Conservation (phyloP, 92 coral and sea anemone genomes). For the Porites lobata region DNA sequence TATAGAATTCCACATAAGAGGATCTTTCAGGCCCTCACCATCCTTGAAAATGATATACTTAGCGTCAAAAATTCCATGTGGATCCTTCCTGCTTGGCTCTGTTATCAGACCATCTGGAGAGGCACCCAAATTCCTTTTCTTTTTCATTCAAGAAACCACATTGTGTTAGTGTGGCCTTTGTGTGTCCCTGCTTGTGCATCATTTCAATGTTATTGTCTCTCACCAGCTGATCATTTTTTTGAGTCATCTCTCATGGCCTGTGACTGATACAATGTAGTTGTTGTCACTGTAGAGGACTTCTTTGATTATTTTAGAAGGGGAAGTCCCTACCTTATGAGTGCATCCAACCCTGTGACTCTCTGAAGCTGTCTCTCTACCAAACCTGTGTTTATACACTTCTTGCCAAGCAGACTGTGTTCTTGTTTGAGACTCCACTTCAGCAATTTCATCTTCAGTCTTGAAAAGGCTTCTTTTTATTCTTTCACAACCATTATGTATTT, state of each 20-base stretch:
- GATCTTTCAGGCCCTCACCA: conserved; percentile 32
- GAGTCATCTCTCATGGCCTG: conserved; percentile 14
- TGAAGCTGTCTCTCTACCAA: too few relatives aligned
- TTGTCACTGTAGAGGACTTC: not conserved
- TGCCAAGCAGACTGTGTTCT: conserved; percentile 8
- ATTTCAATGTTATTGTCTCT: not conserved
- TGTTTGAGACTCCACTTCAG: not conserved
- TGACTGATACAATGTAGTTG: conserved; percentile 8
- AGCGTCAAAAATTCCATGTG: conserved; percentile 65
- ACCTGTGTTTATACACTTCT: not conserved
- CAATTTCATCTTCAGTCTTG: conserved; percentile 20
- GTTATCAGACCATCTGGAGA: conserved; percentile 47
- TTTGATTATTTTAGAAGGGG: conserved; percentile 19
- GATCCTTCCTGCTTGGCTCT: conserved; percentile 58
- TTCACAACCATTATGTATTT: not conserved
- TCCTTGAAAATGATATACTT: conserved; percentile 45
- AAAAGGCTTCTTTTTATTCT: not conserved
- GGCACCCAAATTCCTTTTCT: conserved; percentile 57
- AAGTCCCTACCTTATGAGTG: not conserved
- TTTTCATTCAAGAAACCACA: conserved; percentile 14
- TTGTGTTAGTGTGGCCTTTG: not conserved
- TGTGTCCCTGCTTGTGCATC: conserved; percentile 16
- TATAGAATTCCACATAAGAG: conserved; percentile 54
- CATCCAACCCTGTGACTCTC: too few relatives aligned
- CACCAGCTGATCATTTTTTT: conserved; percentile 4